These are phyloP conservation scores for Drosophila albomicans DNA, from an alignment of 1,140 invertebrate species.

Conservation along the genomic window DNA sequence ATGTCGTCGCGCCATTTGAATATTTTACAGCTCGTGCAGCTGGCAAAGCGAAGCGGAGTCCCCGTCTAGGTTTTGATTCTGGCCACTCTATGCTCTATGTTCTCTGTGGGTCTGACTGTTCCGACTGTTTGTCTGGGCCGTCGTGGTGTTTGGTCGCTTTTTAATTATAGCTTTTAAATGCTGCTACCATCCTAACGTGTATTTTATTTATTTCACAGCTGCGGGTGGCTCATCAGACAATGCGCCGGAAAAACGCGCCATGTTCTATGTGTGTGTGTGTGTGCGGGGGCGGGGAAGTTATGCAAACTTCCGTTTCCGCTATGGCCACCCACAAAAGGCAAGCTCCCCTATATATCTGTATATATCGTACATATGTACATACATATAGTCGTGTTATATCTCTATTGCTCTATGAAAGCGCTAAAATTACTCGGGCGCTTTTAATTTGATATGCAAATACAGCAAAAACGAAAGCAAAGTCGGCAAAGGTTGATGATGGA, in stretches of 20 bases:
- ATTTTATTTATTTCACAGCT: constrained; percentile 83
- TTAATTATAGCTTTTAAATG: constrained; percentile 83
- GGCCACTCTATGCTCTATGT: constrained; percentile 6
- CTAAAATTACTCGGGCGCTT: constrained; percentile 80
- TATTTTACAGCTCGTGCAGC: constrained; percentile 61
- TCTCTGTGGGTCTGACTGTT: neutral
- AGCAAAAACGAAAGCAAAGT: constrained; percentile 78
- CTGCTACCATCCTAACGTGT: constrained; percentile 72
- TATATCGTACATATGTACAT: constrained; percentile 4
- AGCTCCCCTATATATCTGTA: neutral
- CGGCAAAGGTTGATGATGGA: constrained; percentile 77
- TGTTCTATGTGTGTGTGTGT: constrained; percentile 43
- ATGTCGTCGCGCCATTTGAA: constrained; percentile 76
- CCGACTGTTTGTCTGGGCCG: constrained; percentile 26
- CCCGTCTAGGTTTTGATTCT: constrained; percentile 56
- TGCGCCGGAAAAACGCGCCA: constrained; percentile 75
- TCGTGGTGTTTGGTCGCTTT: constrained; percentile 72
- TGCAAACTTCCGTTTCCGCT: constrained; percentile 70
- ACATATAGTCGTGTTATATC: constrained; percentile 10
- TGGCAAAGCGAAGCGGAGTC: constrained; percentile 25
- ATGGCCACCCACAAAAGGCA: constrained; percentile 27
- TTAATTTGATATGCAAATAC: constrained; percentile 83
- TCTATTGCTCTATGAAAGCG: constrained; percentile 67
- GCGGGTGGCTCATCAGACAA: constrained; percentile 79
- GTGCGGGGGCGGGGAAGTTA: neutral